Conservation (phyloP, 2,888 invertebrate genomes). For the Conchocele bisecta region DNA sequence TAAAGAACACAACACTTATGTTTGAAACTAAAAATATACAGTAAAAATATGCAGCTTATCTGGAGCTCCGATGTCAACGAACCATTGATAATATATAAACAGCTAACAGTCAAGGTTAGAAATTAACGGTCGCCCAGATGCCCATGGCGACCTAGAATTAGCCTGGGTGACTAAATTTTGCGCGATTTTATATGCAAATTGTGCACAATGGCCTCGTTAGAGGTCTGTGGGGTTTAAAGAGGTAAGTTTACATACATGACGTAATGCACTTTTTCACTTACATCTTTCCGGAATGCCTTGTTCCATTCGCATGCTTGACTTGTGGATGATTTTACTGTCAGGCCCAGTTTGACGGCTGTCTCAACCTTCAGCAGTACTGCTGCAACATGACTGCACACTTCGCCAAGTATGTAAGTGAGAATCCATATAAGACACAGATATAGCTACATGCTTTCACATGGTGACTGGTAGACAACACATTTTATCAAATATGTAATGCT, state of each 20-base stretch:
- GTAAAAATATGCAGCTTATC: no score
- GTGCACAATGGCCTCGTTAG: no score
- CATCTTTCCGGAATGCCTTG: constrained; percentile 13
- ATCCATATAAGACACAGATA: background rate
- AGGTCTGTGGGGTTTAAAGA: no score
- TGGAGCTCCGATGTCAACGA: no score
- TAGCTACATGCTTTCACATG: background rate
- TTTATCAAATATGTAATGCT: background rate
- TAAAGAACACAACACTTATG: background rate
- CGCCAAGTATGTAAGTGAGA: constrained; percentile 42
- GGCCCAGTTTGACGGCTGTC: constrained; percentile 18
- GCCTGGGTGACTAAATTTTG: no score
- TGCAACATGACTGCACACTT: constrained; percentile 47
- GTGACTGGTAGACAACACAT: background rate
- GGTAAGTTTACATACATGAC: no score
- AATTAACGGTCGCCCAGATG: no score
- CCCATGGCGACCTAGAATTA: no score
- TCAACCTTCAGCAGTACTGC: constrained; percentile 35
- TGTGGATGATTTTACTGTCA: constrained; percentile 18
- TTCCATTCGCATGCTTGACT: constrained; percentile 42
- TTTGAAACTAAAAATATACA: no score
- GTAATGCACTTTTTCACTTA: no score
- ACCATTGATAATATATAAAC: background rate
- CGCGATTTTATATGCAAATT: no score
- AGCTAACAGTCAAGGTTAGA: background rate